Conservation (phyloP, 2,113 vertebrate genomes). For the Ageneiosus marmoratus region DNA sequence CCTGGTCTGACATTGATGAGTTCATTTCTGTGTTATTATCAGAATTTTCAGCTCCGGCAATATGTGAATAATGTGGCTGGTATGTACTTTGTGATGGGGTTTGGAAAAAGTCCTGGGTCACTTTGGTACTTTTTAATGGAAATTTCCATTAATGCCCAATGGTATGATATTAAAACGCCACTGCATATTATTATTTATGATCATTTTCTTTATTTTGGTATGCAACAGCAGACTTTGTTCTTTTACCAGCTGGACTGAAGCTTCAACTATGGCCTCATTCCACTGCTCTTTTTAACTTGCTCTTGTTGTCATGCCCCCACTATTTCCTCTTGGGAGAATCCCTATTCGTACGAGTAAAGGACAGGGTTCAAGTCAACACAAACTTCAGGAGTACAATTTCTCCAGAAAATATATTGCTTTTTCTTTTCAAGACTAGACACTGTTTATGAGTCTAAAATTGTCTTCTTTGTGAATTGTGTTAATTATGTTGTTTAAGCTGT, state of each 20-base stretch:
- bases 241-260: neutral
- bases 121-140: neutral
- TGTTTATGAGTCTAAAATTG: neutral
- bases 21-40: neutral
- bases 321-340: constrained; percentile 1
- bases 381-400: neutral
- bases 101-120: neutral
- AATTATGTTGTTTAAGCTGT: neutral
- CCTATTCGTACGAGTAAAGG: neutral
- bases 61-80: constrained; percentile 1
- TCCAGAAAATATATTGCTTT: neutral
- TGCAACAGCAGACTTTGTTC: neutral
- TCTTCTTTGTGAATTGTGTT: neutral
- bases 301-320: neutral
- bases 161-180: neutral
- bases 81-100: neutral
- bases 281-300: constrained; percentile 1
- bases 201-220: neutral
- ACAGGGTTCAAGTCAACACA: neutral
- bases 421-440: neutral
- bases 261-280: neutral
- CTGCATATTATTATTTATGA: no score
- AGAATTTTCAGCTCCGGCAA: neutral
- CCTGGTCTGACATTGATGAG: neutral
- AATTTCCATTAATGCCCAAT: neutral